Percentiles rank a stretch among this genome's conserved stretches.
Evolutionary conservation across 2,888 invertebrate genomes (phyloP).

Genomic region (Pollenia angustigena): DNA sequence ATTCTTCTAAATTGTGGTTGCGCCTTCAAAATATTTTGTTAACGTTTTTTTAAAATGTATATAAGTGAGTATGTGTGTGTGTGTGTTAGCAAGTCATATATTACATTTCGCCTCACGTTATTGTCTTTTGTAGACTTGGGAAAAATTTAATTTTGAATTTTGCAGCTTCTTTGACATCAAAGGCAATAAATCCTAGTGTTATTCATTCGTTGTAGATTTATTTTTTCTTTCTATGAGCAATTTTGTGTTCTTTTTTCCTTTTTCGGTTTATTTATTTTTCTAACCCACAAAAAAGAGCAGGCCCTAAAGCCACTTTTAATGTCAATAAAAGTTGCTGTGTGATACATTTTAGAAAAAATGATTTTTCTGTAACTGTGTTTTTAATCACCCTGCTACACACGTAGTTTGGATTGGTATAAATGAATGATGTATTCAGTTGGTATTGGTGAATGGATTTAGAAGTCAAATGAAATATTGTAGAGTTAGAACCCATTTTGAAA

Average conservation of each 20-base stretch:
- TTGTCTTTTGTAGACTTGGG: slow-evolving; percentile 51
- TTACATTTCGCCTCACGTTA: slow-evolving; percentile 49
- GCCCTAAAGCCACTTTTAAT: slow-evolving; percentile 58
- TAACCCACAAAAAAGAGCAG: slow-evolving; percentile 34
- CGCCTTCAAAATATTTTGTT: slow-evolving; percentile 25
- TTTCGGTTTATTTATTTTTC: slow-evolving; percentile 48
- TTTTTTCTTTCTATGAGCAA: background rate
- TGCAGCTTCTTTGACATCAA: slow-evolving; percentile 69
- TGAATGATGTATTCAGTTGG: too few relatives aligned
- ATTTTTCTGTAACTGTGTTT: too few relatives aligned
- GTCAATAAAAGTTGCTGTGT: slow-evolving; percentile 51
- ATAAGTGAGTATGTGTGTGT: background rate
- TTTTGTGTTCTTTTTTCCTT: background rate
- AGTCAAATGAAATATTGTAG: too few relatives aligned
- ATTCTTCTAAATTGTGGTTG: slow-evolving; percentile 28
- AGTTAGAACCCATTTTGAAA: too few relatives aligned
- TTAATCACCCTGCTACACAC: too few relatives aligned
- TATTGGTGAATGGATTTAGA: too few relatives aligned
- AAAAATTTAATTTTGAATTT: slow-evolving; percentile 70
- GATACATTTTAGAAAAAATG: background rate
- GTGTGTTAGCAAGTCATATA: slow-evolving; percentile 33
- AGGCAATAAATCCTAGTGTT: slow-evolving; percentile 67
- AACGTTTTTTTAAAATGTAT: background rate
- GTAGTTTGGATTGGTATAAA: too few relatives aligned
- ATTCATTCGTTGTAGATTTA: slow-evolving; percentile 17